These are phyloP conservation scores for Lanius collurio DNA, from an alignment of 2,113 vertebrate genomes.

Conservation along the genomic window DNA sequence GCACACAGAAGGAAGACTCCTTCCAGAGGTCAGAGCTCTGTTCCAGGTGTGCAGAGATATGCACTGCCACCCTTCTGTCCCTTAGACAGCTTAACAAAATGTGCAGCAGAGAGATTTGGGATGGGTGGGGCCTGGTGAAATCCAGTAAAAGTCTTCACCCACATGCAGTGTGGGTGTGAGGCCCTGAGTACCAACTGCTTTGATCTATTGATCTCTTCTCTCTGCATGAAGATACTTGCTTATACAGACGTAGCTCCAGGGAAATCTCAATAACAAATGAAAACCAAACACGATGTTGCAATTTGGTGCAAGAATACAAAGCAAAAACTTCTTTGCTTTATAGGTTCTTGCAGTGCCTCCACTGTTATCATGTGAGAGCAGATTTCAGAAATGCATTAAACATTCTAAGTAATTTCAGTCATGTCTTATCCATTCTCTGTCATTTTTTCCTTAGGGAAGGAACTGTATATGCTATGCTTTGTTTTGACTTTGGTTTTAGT, in stretches of 20 bases:
- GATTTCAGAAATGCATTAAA: not conserved
- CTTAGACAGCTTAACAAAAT: not conserved
- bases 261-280: not conserved
- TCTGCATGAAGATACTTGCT: not conserved
- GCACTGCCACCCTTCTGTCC: not conserved
- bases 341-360: not conserved
- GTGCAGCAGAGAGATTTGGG: accelerated
- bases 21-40: not conserved
- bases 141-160: not conserved
- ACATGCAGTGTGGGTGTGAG: not conserved
- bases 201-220: not conserved
- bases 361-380: not conserved
- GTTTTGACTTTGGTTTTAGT: not conserved
- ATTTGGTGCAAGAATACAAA: not conserved
- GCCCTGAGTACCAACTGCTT: not conserved
- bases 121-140: not conserved
- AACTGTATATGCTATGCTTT: not conserved
- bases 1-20: not conserved
- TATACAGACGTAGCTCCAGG: not conserved
- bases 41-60: not conserved
- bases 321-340: not conserved
- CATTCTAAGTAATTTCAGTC: not conserved
- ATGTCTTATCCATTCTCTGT: not conserved
- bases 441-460: not conserved
- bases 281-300: not conserved